A percentile compares a stretch with the other conserved stretches of the same genome.
phyloP scores from a whole-genome alignment of 2,888 invertebrate genomes.

The Polydrusus tereticollis region DNA sequence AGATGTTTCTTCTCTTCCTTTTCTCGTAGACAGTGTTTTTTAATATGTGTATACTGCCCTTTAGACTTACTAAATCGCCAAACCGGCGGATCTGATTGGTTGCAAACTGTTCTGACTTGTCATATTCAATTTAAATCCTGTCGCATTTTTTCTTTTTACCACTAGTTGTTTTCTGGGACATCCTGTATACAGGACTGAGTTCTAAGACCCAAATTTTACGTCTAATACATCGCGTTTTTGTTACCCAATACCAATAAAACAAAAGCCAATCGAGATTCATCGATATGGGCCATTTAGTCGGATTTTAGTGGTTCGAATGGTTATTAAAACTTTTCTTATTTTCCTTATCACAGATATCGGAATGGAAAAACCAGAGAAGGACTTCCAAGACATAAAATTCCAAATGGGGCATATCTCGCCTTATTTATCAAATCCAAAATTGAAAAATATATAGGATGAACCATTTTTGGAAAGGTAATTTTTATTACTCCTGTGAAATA shows the following conservation, averaged over 20 bases:
- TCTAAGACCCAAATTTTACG: too few relatives aligned
- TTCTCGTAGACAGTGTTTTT: neutral
- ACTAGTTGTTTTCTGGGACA: too few relatives aligned
- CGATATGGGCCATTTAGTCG: neutral
- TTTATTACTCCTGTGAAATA: too few relatives aligned
- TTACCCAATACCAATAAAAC: neutral
- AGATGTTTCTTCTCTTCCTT: neutral
- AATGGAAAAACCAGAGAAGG: neutral
- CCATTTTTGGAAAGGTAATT: too few relatives aligned
- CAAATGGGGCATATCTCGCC: neutral
- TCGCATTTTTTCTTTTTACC: too few relatives aligned
- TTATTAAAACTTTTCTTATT: slow-evolving; percentile 14
- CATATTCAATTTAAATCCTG: too few relatives aligned
- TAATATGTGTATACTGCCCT: too few relatives aligned
- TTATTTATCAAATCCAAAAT: neutral
- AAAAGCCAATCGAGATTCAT: slow-evolving; percentile 4
- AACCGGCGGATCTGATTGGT: too few relatives aligned
- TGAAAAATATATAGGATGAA: too few relatives aligned
- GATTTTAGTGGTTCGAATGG: slow-evolving; percentile 2
- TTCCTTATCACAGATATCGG: slow-evolving; percentile 6
- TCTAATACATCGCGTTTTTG: neutral
- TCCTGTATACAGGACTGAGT: too few relatives aligned
- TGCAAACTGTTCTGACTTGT: too few relatives aligned
- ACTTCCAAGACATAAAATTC: slow-evolving; percentile 1
- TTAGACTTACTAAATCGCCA: too few relatives aligned